phyloP scores from a whole-genome alignment of 2,888 invertebrate species.

The Pharmacophagus antenor region DNA sequence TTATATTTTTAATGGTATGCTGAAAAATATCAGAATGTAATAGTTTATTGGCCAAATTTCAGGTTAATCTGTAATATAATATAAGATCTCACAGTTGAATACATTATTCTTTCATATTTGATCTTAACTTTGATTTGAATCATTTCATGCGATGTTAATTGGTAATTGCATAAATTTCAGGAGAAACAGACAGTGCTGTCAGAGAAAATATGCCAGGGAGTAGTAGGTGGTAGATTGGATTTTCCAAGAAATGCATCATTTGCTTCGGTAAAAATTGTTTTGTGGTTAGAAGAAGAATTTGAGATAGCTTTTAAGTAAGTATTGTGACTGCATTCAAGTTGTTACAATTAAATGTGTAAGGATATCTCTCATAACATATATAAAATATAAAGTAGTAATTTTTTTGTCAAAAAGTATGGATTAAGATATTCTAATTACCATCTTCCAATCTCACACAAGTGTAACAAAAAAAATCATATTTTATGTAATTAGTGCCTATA shows the following conservation, averaged over 20 bases:
- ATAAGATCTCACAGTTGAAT: not conserved
- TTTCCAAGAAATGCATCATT: slow-evolving; percentile 92
- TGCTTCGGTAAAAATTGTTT: slow-evolving; percentile 89
- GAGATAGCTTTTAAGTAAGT: slow-evolving; percentile 86
- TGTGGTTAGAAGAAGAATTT: slow-evolving; percentile 94
- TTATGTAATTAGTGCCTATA: too few species aligned
- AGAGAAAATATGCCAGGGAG: slow-evolving; percentile 87
- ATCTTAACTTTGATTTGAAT: not conserved
- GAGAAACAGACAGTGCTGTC: slow-evolving; percentile 88
- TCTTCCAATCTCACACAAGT: too few species aligned
- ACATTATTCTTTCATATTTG: not conserved
- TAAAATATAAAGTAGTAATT: too few species aligned
- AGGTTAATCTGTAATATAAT: not conserved
- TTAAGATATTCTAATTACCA: too few species aligned
- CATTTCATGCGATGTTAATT: not conserved
- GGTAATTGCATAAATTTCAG: slow-evolving; percentile 57
- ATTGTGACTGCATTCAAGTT: not conserved
- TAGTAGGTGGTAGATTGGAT: slow-evolving; percentile 90
- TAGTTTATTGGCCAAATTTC: too few species aligned
- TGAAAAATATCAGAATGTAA: too few species aligned
- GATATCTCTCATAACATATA: too few species aligned
- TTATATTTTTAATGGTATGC: too few species aligned
- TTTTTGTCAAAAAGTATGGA: too few species aligned
- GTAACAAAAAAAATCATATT: too few species aligned
- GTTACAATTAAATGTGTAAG: not conserved